Evolutionary conservation across 2,888 invertebrate genomes (phyloP), one percentile per base, ranked within the genome.

Genomic region (Melanophora roralis): DNA sequence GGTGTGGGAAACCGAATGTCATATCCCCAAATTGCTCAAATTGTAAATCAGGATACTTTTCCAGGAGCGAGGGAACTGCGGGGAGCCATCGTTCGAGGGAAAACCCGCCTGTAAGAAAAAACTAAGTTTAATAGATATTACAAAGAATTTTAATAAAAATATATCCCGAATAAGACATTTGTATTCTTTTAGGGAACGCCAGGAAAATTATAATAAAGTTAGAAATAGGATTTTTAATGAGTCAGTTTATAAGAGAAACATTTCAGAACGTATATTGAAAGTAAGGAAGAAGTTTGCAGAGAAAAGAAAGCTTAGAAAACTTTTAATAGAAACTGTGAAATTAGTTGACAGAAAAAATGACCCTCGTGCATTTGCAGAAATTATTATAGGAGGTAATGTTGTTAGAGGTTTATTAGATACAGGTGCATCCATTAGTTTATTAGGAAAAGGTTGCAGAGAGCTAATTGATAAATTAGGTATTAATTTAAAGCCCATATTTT

Each of bases 391-490:
- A 12, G 57, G 47, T 0, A 32, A 36, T 1, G 1, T 34, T 4
- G 9, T 62, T 8, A 51, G 2, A 14, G 72, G 53, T 0, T 19
- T 72, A 9, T 23, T 72, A 45, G 72, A 77, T 11, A 57, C 59
- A 0, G 65, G 57, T 8, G 64, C 62, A 0, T 43, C 60, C 0
- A 8, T 69, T 4, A 47, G 51, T 16, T n/a, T 76, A 7, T 16
- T 64, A 11, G 69, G 76, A 1, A 60, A 55, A 16, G 34, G 34
- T 0, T 76, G 76, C 4, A 45, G 55, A 1, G 76, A 76, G 23
- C 5, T 62, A 11, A 11, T 57, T 8, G 69, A 64, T 0, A 7
- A 40, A n/a, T 43, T 69, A 34, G 40, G 8, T 5, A 1, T 69
- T 0, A 7, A 8, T 5, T 21, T 60, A 1, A 49, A 45, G 2